Conservation (phyloP, 2,113 vertebrate genomes). For the Psilopogon haemacephalus region DNA sequence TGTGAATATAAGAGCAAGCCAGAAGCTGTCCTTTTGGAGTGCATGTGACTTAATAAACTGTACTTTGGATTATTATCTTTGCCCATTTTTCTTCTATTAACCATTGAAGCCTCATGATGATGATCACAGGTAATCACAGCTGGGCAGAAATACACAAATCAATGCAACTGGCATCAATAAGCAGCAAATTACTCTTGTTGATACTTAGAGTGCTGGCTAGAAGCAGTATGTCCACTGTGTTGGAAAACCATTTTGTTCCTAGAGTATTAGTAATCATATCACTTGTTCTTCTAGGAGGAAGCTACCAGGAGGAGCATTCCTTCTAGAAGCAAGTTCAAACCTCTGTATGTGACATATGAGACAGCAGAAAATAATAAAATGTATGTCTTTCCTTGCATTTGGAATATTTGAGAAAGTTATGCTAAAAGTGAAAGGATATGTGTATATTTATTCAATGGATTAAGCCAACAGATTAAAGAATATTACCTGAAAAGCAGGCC, state of each 20-base stretch:
- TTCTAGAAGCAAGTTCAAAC: background rate
- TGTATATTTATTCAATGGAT: background rate
- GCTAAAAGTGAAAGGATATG: background rate
- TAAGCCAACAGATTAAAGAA: background rate
- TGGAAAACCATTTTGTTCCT: background rate
- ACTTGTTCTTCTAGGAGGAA: background rate
- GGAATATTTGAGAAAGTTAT: background rate
- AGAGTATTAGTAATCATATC: background rate
- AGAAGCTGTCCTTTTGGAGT: background rate
- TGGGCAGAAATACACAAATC: background rate
- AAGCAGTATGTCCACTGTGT: background rate
- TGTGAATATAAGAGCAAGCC: background rate
- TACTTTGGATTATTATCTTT: background rate
- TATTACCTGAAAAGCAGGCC: background rate
- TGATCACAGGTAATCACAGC: background rate
- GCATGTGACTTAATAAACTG: background rate
- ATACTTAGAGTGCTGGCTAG: background rate
- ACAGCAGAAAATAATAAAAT: slow-evolving; percentile 45
- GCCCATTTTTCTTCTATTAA: background rate
- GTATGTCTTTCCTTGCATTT: background rate
- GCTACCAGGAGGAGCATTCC: background rate
- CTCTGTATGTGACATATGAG: background rate
- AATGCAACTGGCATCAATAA: background rate
- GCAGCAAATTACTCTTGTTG: background rate
- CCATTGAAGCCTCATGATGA: background rate